phyloP scores from a whole-genome alignment of 2,113 vertebrate genomes.

The Porphyrio hochstetteri region DNA sequence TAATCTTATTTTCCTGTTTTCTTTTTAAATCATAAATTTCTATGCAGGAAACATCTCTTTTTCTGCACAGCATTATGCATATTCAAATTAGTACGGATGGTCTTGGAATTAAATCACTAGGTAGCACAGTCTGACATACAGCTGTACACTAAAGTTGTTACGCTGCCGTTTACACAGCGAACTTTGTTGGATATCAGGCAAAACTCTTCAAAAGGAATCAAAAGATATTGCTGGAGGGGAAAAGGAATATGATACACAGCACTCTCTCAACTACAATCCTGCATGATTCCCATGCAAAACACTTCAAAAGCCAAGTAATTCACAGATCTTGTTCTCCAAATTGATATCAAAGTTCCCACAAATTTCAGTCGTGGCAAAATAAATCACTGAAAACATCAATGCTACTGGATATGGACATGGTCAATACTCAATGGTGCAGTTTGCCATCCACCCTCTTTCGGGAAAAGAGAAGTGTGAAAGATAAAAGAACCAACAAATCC shows the following conservation, averaged over 20 bases:
- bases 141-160: not conserved
- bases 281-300: constrained; percentile 20
- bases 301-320: constrained; percentile 47
- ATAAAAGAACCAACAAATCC: not conserved
- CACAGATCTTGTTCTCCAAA: constrained; percentile 4
- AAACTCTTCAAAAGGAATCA: constrained; percentile 47
- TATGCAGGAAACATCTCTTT: not conserved
- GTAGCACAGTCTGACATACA: not conserved
- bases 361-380: not conserved
- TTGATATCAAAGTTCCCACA: not conserved
- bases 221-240: constrained; percentile 1
- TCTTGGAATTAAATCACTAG: constrained; percentile 1
- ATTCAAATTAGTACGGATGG: not conserved
- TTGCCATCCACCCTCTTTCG: not conserved
- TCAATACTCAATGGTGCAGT: not conserved
- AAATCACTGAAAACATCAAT: not conserved
- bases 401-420: not conserved
- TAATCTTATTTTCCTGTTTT: constrained; percentile 29
- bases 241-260: not conserved
- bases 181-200: not conserved
- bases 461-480: not conserved
- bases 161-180: not conserved
- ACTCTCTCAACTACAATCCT: not conserved
- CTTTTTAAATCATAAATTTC: constrained; percentile 6
- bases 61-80: not conserved